phyloP scores from a whole-genome alignment of 2,888 invertebrate genomes.

The Cerceris ruficornis region DNA sequence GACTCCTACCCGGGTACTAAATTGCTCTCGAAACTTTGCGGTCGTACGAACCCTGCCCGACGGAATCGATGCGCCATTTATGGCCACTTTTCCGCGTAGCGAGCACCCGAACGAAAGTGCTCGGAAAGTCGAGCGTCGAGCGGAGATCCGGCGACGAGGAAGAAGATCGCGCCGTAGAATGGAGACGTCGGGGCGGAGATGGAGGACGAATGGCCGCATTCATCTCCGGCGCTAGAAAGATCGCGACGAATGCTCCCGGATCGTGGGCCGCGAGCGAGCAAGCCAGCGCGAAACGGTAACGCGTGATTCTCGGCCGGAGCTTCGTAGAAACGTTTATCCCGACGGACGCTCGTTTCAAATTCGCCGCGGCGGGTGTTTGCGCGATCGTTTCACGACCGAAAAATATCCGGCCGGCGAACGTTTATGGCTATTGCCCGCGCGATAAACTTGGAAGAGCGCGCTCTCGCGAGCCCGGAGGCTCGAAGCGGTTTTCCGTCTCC shows the following conservation, averaged over 20 bases:
- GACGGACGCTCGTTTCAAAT: not conserved
- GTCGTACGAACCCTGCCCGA: constrained; percentile 32
- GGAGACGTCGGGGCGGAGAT: not conserved
- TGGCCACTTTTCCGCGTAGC: constrained; percentile 52
- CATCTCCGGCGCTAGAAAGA: no score
- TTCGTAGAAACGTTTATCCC: constrained; percentile 45
- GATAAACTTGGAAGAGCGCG: constrained; percentile 28
- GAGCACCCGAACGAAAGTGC: constrained; percentile 43
- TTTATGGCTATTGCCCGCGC: constrained; percentile 29
- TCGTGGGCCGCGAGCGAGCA: no score
- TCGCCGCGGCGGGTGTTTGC: constrained; percentile 25
- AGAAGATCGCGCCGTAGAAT: not conserved
- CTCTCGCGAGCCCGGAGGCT: not conserved
- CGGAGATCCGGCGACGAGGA: not conserved
- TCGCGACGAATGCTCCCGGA: no score
- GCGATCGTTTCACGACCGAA: constrained; percentile 48
- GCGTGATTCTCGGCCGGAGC: no score
- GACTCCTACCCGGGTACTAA: constrained; percentile 57
- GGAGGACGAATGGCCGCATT: not conserved
- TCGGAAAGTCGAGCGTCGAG: not conserved
- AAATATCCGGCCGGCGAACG: constrained; percentile 27
- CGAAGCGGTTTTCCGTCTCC: not conserved
- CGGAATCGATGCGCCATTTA: constrained; percentile 58
- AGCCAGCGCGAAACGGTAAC: no score
- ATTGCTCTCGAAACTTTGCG: constrained; percentile 68